Percentiles rank a stretch among this genome's conserved stretches.
Evolutionary conservation across 1,140 invertebrate genomes (phyloP).

Genomic region (Archivesica marissinica): DNA sequence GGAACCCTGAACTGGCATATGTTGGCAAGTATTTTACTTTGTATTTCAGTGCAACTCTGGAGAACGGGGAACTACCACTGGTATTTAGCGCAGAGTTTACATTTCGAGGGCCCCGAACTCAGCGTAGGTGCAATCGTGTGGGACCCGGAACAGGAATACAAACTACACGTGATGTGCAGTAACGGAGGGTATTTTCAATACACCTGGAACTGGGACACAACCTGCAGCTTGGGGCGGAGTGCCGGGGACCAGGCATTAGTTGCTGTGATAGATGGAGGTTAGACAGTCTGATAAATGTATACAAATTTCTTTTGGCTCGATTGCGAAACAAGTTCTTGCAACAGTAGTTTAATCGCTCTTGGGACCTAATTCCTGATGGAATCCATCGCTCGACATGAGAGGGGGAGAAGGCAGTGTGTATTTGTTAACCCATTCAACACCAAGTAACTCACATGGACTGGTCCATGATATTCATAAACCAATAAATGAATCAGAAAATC

Average conservation of each 20-base stretch:
- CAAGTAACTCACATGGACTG: too few relatives aligned
- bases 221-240: conserved; percentile 85
- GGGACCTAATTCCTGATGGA: too few relatives aligned
- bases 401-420: too few relatives aligned
- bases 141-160: conserved; percentile 87
- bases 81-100: conserved; percentile 92
- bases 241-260: conserved; percentile 85
- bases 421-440: too few relatives aligned
- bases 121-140: conserved; percentile 85
- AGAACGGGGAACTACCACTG: conserved; percentile 94
- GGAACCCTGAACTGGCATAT: too few relatives aligned
- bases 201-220: conserved; percentile 87
- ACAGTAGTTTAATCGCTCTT: too few relatives aligned
- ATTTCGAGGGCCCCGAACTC: conserved; percentile 83
- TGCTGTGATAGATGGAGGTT: conserved; percentile 91
- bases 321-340: too few relatives aligned
- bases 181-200: conserved; percentile 86
- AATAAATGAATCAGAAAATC: too few relatives aligned
- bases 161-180: conserved; percentile 86
- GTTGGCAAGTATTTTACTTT: too few relatives aligned
- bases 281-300: conserved; percentile 57
- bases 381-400: too few relatives aligned
- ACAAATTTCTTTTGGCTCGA: too few relatives aligned
- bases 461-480: too few relatives aligned
- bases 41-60: conserved; percentile 90